A percentile compares a stretch with the other conserved stretches of the same genome.
These are phyloP conservation scores for Bos taurus DNA, from an alignment of 2,113 vertebrate species.

Conservation along the genomic window DNA sequence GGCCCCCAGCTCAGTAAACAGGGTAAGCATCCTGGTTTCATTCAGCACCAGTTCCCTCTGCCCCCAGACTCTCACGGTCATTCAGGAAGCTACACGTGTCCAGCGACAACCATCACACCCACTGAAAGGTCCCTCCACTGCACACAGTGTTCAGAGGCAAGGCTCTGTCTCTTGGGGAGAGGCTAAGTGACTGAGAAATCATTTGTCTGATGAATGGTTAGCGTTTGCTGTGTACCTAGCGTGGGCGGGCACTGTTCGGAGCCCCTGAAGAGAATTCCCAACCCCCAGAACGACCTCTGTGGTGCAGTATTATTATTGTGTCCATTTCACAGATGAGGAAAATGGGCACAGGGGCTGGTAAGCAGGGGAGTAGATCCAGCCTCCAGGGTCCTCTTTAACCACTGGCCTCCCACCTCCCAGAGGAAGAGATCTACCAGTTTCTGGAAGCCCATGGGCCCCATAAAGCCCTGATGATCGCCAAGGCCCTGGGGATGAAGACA, in stretches of 20 bases:
- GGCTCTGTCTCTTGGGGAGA: not conserved
- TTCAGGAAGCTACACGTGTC: fast-evolving
- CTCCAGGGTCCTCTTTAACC: not conserved
- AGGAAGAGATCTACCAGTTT: not conserved
- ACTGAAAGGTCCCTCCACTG: not conserved
- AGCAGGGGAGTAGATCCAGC: not conserved
- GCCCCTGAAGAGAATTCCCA: fast-evolving
- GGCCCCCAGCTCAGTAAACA: not conserved
- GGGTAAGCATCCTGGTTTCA: not conserved
- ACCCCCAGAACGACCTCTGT: fast-evolving
- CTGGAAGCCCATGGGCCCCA: not conserved
- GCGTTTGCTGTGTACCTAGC: fast-evolving
- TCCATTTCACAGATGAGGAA: not conserved
- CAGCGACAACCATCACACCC: fast-evolving
- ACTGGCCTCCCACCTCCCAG: not conserved
- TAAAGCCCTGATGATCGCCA: slow-evolving; percentile 17
- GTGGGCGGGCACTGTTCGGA: fast-evolving
- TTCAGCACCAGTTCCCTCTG: fast-evolving
- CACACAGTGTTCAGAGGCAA: not conserved
- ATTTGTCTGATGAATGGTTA: fast-evolving
- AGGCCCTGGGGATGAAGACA: not conserved
- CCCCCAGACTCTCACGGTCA: not conserved
- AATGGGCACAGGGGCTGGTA: fast-evolving
- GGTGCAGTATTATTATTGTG: fast-evolving
- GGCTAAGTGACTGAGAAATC: not conserved